Evolutionary conservation across 2,797 vertebrate genomes (phyloP), one percentile per base, ranked within the genome.

Genomic region (Neopelma chrysocephalum): DNA sequence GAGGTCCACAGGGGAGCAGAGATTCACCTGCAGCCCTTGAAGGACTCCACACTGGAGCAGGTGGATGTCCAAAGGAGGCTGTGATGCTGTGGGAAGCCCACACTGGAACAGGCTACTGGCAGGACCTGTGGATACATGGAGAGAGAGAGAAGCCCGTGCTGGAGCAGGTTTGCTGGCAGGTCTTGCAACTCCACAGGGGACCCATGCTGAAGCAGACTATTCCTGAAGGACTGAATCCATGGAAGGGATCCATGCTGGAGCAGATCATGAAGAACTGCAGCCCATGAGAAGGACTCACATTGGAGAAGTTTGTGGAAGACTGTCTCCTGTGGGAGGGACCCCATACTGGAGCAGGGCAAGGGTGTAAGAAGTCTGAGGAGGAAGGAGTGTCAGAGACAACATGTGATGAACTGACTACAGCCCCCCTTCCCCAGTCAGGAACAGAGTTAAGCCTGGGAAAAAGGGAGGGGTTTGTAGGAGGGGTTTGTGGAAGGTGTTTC

Each of bases 131-230:
- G 40, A 47, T 40, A 45, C 7, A 3, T 47, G 51, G 31, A 70
- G 40, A 53, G 31, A 42, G 27, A 47, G 43, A 75, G 50, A 25
- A 25, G 8, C 11, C n/a, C 12, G 7, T 32, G 31, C 21, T 57
- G 29, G 15, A 51, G 26, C 16, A 56, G n/a, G 29, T 42, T 51
- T 64, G 8, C n/a, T 64, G 38, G 25, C 29, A 23, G 21, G 6
- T 51, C 5, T 40, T 32, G 12, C 34, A n/a, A 70, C 11, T 8
- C 25, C 29, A 10, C 0, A 0, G 21, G 8, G 15, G 7, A 12
- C 15, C 15, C 11, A 20, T 11, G 7, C 9, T 13, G 31, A 23
- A 70, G 11, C 13, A 64, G 22, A 16, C n/a, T 70, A 22, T 10
- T 76, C 45, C 31, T 65, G 51, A 47, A 57, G 3, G n/a, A 11